Evolutionary conservation across 2,888 invertebrate genomes (phyloP).

Genomic region (Drosophila nigritarsus): DNA sequence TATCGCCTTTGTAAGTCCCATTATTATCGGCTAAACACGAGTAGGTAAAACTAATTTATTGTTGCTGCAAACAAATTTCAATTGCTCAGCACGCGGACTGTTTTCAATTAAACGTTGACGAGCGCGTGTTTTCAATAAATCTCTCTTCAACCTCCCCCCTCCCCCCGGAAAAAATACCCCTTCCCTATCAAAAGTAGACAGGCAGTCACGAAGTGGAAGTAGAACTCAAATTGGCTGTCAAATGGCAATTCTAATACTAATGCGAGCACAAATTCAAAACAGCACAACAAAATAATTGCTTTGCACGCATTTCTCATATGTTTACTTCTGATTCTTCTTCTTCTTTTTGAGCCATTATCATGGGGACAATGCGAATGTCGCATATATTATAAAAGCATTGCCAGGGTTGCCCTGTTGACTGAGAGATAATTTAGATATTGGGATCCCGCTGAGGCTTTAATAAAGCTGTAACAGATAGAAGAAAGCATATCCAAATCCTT

Average conservation of each 20-base stretch:
- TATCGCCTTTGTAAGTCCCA: slow-evolving; percentile 39
- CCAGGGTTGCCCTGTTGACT: neutral
- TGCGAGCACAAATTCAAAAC: slow-evolving; percentile 23
- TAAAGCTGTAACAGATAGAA: neutral
- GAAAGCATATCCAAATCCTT: neutral
- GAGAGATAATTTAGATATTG: too few species aligned
- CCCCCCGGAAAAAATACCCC: neutral
- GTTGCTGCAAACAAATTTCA: slow-evolving; percentile 52
- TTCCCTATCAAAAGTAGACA: slow-evolving; percentile 17
- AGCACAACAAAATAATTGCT: slow-evolving; percentile 41
- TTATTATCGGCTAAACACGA: slow-evolving; percentile 38
- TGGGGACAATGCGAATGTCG: slow-evolving; percentile 24
- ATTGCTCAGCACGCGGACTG: slow-evolving; percentile 36
- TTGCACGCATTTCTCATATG: slow-evolving; percentile 29
- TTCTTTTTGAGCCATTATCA: neutral
- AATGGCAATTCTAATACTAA: slow-evolving; percentile 37
- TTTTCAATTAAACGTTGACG: slow-evolving; percentile 63
- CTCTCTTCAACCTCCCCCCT: neutral
- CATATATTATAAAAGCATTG: neutral
- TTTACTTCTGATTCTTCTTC: neutral
- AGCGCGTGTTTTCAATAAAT: slow-evolving; percentile 76
- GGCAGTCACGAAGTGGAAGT: slow-evolving; percentile 55
- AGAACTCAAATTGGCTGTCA: slow-evolving; percentile 15
- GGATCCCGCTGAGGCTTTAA: neutral
- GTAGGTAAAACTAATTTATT: slow-evolving; percentile 49